Conservation (phyloP, 2,113 vertebrate genomes). For the Ornithorhynchus anatinus region DNA sequence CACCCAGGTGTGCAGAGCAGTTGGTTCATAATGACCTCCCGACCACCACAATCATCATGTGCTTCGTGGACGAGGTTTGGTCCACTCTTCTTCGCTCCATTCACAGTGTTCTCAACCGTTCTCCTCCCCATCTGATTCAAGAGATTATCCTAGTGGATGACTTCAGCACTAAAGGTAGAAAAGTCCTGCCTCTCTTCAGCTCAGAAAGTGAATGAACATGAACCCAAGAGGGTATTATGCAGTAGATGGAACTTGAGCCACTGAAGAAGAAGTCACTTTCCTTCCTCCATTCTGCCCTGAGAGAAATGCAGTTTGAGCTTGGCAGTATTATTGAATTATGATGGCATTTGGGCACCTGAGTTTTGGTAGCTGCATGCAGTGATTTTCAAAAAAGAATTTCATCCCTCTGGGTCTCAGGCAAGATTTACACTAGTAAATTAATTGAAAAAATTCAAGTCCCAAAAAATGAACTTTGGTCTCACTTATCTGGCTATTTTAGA, state of each 20-base stretch:
- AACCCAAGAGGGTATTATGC: background rate
- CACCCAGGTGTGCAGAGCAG: conserved; percentile 80
- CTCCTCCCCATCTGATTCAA: conserved; percentile 82
- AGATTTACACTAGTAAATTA: too few species aligned
- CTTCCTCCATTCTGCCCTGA: too few species aligned
- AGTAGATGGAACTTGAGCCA: background rate
- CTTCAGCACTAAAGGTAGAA: conserved; percentile 89
- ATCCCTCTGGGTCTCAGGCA: too few species aligned
- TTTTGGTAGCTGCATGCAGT: background rate
- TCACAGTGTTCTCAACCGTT: conserved; percentile 91
- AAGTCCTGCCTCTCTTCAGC: background rate
- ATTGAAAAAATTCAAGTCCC: too few species aligned
- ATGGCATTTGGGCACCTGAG: fast-evolving
- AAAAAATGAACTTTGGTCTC: too few species aligned
- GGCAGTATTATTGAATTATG: fast-evolving
- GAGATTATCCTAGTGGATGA: conserved; percentile 96
- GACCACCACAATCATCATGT: conserved; percentile 90
- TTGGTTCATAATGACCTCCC: conserved; percentile 85
- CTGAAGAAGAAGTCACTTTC: background rate
- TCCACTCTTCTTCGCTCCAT: conserved; percentile 93
- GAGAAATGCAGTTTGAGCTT: fast-evolving
- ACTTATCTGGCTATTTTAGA: too few species aligned
- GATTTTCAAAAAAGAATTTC: too few species aligned
- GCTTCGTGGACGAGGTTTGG: conserved; percentile 98
- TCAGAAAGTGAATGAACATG: background rate